phyloP scores from a whole-genome alignment of 2,888 invertebrate genomes.

The Drosophila basisetae region DNA sequence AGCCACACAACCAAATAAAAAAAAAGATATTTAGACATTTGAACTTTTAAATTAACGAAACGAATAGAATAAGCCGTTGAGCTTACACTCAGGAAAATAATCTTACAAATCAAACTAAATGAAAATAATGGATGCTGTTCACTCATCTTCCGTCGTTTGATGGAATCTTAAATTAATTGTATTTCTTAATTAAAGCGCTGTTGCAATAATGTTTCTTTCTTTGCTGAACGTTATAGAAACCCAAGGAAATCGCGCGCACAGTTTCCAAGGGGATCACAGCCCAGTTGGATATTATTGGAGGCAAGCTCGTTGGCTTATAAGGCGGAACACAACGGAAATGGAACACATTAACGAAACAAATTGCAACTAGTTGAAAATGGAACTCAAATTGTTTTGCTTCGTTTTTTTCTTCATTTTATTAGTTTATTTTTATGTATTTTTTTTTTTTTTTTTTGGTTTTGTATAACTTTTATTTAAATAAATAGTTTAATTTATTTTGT shows the following conservation, averaged over 20 bases:
- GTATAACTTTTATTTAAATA: conserved; percentile 71
- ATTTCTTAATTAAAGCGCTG: neutral
- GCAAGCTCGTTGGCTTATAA: conserved; percentile 83
- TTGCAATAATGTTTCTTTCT: neutral
- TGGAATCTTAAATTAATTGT: neutral
- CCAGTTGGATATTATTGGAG: conserved; percentile 83
- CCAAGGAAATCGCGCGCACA: conserved; percentile 80
- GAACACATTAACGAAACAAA: neutral
- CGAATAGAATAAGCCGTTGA: neutral
- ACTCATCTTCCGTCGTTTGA: neutral
- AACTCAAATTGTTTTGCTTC: neutral
- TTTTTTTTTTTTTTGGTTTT: conserved; percentile 41
- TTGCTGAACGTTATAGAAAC: conserved; percentile 71
- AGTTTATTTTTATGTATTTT: conserved; percentile 17
- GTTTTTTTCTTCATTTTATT: conserved; percentile 23
- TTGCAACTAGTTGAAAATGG: neutral
- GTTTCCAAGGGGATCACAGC: conserved; percentile 83
- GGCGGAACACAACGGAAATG: neutral
- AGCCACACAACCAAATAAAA: neutral
- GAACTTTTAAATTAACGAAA: neutral
- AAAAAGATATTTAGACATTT: neutral
- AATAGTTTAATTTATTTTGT: conserved; percentile 77
- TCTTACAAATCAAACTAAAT: neutral
- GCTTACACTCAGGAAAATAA: neutral
- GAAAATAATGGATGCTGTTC: neutral